A percentile compares a stretch with the other conserved stretches of the same genome.
phyloP scores from a whole-genome alignment of 2,113 vertebrate genomes.

The Puntigrus tetrazona region DNA sequence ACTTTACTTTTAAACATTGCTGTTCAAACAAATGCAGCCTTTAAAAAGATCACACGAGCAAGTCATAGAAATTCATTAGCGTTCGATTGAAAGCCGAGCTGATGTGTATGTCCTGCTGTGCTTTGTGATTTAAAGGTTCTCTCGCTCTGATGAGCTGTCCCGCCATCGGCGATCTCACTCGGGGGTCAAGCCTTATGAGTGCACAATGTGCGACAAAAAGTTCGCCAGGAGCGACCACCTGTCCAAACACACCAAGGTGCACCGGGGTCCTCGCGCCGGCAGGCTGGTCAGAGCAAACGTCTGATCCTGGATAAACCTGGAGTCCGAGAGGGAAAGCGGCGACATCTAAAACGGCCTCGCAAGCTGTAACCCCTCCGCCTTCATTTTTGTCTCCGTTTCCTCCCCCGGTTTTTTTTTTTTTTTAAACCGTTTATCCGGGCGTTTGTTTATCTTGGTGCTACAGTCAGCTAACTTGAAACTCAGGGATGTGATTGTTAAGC shows the following conservation, averaged over 20 bases:
- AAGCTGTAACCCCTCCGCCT: conserved; percentile 33
- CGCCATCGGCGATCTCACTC: conserved; percentile 88
- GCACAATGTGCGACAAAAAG: conserved; percentile 82
- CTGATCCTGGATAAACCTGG: conserved; percentile 58
- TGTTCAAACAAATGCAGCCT: too few species aligned
- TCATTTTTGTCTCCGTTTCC: conserved; percentile 19
- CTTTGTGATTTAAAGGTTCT: conserved; percentile 74
- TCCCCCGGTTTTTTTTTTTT: conserved; percentile 11
- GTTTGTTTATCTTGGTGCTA: conserved; percentile 54
- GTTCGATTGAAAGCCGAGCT: too few species aligned
- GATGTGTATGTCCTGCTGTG: neutral
- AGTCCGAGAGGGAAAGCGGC: conserved; percentile 29
- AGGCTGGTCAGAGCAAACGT: conserved; percentile 70
- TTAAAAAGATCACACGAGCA: too few species aligned
- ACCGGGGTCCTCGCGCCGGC: conserved; percentile 75
- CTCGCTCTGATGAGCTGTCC: conserved; percentile 85
- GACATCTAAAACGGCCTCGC: conserved; percentile 21
- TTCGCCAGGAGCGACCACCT: conserved; percentile 88
- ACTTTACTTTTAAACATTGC: too few species aligned
- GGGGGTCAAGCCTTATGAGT: conserved; percentile 84
- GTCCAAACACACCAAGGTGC: conserved; percentile 86
- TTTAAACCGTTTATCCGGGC: conserved; percentile 33
- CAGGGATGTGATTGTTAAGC: conserved; percentile 57
- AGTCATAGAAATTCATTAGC: too few species aligned
- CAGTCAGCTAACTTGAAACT: conserved; percentile 48